Base-by-base conservation (phyloP, 2,888 invertebrate genomes). In the Leucophenga montana region DNA sequence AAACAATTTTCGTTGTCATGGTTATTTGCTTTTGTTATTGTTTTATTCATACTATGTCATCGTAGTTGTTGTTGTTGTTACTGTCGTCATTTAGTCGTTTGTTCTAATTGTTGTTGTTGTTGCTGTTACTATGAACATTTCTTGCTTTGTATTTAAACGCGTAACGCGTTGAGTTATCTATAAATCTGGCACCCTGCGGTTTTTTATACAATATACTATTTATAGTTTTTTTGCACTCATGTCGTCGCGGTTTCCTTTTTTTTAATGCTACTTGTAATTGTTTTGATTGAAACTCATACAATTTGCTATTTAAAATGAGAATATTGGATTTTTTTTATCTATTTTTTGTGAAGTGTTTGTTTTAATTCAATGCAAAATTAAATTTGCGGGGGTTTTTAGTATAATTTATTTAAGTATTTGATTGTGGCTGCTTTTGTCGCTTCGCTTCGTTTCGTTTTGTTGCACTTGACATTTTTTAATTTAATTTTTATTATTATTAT, bases 131-230 rank as follows among this genome's bases (percentile, higher is more conserved):
- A 39, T 39, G 39, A 39, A 1, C 5, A 39, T 59, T 59, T 59
- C 6, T 18, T 50, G 14, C 50, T 50, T 50, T 50, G 18, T 50
- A n/a, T 16, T 50, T 50, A 11, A 50, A n/a, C n/a, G 50, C 59
- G 62, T 64, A 14, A 39, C 61, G 33, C 48, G 48, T 64, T 64
- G 46, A 48, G 22, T 64, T 64, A 64, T 48, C 62, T 48, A 48
- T 33, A 48, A 64, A 64, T 44, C 16, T 48, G 62, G 22, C 62
- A 64, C 62, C 20, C 62, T 64, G 62, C 62, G 48, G 61, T 62
- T 62, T 62, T 62, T 64, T 22, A 11, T 64, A 48, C 22, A 8
- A 3, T 59, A n/a, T 33, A n/a, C n/a, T n/a, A n/a, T 59, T 31
- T 33, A 14, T 59, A 13, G 0, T 31, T 33, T 33, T 16, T 31